These are phyloP conservation scores for Ramphastos sulfuratus DNA, from an alignment of 2,113 vertebrate species.

Conservation along the genomic window DNA sequence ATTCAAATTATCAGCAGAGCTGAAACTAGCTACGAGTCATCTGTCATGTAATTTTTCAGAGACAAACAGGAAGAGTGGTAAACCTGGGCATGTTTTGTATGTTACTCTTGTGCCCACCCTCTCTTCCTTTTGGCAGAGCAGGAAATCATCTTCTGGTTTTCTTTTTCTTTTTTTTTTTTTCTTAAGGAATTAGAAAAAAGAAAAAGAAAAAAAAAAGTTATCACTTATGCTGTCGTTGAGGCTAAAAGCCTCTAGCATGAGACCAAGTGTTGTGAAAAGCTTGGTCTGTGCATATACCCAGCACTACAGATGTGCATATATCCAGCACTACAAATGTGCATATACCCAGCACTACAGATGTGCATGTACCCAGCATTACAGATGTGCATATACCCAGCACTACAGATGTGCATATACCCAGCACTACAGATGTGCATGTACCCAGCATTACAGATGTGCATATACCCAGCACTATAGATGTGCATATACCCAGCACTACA, in stretches of 20 bases:
- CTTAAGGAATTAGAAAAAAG: constrained; percentile 56
- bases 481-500: no score
- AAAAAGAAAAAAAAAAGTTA: neutral
- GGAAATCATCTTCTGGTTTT: constrained; percentile 62
- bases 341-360: no score
- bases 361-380: no score
- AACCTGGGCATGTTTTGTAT: constrained; percentile 39
- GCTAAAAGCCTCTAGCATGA: neutral
- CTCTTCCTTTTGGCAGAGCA: constrained; percentile 62
- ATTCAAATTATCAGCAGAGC: constrained; percentile 33
- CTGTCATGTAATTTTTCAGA: constrained; percentile 40
- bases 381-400: no score
- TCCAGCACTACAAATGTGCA: no score
- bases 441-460: no score
- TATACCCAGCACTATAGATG: no score
- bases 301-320: no score
- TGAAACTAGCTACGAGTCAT: constrained; percentile 42
- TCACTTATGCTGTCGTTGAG: neutral
- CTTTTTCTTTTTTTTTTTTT: constrained; percentile 3
- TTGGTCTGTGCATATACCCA: no score
- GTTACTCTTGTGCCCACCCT: constrained; percentile 22
- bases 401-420: no score
- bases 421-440: no score
- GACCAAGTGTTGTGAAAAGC: neutral
- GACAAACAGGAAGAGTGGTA: constrained; percentile 65